Evolutionary conservation across 2,888 invertebrate species (phyloP).

Genomic region (Zygogramma bicolorata): DNA sequence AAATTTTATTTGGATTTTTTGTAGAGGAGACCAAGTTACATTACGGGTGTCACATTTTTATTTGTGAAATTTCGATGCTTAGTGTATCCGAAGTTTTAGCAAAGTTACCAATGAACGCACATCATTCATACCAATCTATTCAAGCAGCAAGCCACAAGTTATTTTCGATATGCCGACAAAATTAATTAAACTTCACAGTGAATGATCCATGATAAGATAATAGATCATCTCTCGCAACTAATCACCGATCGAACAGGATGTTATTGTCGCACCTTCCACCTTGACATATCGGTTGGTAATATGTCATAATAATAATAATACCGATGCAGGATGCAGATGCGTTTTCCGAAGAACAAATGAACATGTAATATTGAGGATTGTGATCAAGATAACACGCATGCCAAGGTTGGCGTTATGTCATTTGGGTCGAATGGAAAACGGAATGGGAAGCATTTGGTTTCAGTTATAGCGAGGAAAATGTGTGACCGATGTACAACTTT

Average conservation of each 20-base stretch:
- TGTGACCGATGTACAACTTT: not conserved
- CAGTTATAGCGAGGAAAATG: not conserved
- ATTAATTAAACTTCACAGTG: not conserved
- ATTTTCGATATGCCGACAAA: too few species aligned
- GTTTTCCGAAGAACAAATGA: not conserved
- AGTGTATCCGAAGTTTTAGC: too few species aligned
- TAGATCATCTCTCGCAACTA: not conserved
- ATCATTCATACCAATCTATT: too few species aligned
- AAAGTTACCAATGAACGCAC: too few species aligned
- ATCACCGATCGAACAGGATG: not conserved
- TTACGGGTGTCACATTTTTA: too few species aligned
- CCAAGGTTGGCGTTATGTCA: not conserved
- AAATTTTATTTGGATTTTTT: too few species aligned
- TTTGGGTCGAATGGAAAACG: not conserved
- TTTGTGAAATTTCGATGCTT: too few species aligned
- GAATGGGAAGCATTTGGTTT: not conserved
- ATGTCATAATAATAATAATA: not conserved
- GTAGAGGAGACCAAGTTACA: too few species aligned
- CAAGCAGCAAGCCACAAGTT: too few species aligned
- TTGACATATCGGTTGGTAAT: not conserved
- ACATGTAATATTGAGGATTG: not conserved
- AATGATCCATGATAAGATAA: not conserved
- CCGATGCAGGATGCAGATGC: not conserved
- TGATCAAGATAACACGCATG: not conserved
- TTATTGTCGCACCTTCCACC: not conserved